These are phyloP conservation scores for Actinemys pallida DNA, from an alignment of 2,113 vertebrate genomes.

Conservation along the genomic window DNA sequence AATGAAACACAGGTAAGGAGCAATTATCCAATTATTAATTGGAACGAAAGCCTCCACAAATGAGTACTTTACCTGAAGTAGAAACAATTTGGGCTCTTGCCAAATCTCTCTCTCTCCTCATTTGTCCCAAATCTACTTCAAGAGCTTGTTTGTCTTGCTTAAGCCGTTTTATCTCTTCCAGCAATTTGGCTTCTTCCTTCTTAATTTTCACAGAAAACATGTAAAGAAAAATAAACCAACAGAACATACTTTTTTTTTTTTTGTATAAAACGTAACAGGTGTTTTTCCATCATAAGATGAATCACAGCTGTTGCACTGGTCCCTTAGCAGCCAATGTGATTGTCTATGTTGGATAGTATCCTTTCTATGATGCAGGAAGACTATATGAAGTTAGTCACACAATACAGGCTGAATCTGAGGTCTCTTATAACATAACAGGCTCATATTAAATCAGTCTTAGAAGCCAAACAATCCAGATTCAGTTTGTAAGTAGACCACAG, in stretches of 20 bases:
- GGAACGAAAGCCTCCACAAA: neutral
- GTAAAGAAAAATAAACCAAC: neutral
- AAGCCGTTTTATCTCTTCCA: conserved; percentile 83
- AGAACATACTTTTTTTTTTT: neutral
- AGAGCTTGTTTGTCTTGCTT: conserved; percentile 91
- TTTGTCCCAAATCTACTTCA: conserved; percentile 86
- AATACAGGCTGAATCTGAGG: neutral
- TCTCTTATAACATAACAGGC: neutral
- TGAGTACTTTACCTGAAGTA: conserved; percentile 80
- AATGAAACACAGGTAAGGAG: neutral
- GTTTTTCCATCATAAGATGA: neutral
- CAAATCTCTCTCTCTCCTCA: conserved; percentile 87
- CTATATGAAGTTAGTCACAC: neutral
- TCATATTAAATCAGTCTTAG: neutral
- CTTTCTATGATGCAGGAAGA: neutral
- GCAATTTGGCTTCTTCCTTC: conserved; percentile 84
- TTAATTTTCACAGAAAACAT: conserved; percentile 61
- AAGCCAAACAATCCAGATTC: neutral
- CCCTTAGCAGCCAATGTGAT: neutral
- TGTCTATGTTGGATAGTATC: neutral
- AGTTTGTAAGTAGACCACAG: neutral
- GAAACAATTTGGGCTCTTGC: conserved; percentile 81
- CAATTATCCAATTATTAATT: neutral
- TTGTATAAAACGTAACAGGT: too few relatives aligned
- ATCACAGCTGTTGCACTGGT: neutral